Evolutionary conservation across 1,140 invertebrate species (phyloP).

Genomic region (Aphidius gifuensis): DNA sequence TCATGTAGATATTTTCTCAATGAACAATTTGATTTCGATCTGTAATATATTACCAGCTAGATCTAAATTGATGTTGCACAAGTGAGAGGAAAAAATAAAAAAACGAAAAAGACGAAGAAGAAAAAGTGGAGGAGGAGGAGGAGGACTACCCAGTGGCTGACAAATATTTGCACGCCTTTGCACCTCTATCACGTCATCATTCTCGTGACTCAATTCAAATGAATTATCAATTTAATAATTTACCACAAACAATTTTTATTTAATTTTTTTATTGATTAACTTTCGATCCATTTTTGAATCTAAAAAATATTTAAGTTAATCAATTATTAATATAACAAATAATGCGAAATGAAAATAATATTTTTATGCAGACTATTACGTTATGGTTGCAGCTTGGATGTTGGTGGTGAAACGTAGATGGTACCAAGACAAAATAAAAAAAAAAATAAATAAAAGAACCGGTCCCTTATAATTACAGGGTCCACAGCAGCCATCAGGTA

Average conservation of each 20-base stretch:
- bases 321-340: too few relatives aligned
- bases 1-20: not conserved
- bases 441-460: slow-evolving; percentile 25
- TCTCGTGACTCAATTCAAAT: slow-evolving; percentile 16
- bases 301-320: too few relatives aligned
- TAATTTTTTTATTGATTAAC: not conserved
- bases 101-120: too few relatives aligned
- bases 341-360: not conserved
- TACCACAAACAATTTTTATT: not conserved
- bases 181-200: slow-evolving; percentile 20
- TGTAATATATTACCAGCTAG: not conserved
- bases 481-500: slow-evolving; percentile 23
- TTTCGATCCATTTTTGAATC: not conserved
- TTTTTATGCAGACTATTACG: slow-evolving; percentile 11
- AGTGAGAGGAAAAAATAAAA: too few relatives aligned
- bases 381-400: not conserved
- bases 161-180: slow-evolving; percentile 25
- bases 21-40: slow-evolving; percentile 8
- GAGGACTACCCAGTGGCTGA: slow-evolving; percentile 21
- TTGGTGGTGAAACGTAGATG: slow-evolving; percentile 2
- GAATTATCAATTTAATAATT: slow-evolving; percentile 8
- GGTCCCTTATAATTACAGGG: slow-evolving; percentile 36
- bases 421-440: slow-evolving; percentile 3
- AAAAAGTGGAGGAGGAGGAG: too few relatives aligned
- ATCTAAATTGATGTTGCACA: too few relatives aligned